Base-by-base conservation (phyloP, 1,140 invertebrate genomes). In the Gryon sp. region DNA sequence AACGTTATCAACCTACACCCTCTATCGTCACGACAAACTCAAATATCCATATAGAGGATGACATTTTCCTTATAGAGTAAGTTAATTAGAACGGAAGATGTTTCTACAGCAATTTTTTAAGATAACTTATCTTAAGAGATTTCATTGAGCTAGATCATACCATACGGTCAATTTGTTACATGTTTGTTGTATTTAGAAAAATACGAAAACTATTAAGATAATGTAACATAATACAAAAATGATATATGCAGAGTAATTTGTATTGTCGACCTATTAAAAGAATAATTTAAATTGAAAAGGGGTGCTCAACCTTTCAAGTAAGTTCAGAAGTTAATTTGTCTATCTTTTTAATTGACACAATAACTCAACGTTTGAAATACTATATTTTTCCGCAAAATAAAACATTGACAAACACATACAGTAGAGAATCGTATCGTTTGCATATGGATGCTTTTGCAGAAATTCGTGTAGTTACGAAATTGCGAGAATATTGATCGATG, bases 401-500 rank as follows among this genome's bases (percentile, higher is more conserved):
- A 53, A 38, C 34, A 18, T 2, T 46, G 40, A 20, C 19, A 38
- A 43, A 59, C 45, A 41, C 16, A 70, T 18, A 30, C 12, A 26
- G 19, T 1, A 36, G 19, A 16, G 28, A 34, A 14, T 32, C 20
- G 66, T 24, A 55, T n/a, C 32, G 45, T 52, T 59, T 57, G 43
- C 14, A 12, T 59, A 24, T 28, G 63, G 9, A 15, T 40, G 50
- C 22, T 52, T 60, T 34, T n/a, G 26, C 34, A 14, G 38, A 50
- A 48, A 60, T 15, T 45, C 11, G 32, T 43, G 19, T 18, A 57
- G 40, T 26, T 15, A 26, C 32, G 65, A 36, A 60, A 62, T 55
- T 41, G 43, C 18, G 20, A n/a, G 4, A n/a, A n/a, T 30, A 36
- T 53, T 63, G 59, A 63, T 73, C 57, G 59, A 73, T 28, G 59